These are phyloP conservation scores for Pao palembangensis DNA, from an alignment of 2,113 vertebrate species.

Conservation along the genomic window DNA sequence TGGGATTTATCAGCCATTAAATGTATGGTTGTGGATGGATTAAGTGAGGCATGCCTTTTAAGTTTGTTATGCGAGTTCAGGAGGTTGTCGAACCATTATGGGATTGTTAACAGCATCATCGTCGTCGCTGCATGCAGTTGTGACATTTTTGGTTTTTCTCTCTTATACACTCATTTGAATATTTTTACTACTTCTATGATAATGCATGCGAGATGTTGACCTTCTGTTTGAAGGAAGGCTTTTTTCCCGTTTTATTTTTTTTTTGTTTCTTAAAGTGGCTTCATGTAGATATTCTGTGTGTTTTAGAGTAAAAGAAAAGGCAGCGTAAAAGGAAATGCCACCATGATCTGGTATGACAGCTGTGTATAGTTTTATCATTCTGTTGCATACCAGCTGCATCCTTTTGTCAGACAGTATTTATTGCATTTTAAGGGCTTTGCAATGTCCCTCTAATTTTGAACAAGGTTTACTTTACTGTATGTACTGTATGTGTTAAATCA, in stretches of 20 bases:
- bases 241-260: constrained; percentile 32
- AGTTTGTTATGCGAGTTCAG: constrained; percentile 78
- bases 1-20: constrained; percentile 57
- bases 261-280: constrained; percentile 60
- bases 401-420: constrained; percentile 51
- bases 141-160: constrained; percentile 74
- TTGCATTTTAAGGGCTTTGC: constrained; percentile 77
- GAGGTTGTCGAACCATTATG: constrained; percentile 72
- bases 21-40: constrained; percentile 73
- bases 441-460: constrained; percentile 70
- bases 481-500: constrained; percentile 61
- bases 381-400: constrained; percentile 53
- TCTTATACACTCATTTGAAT: constrained; percentile 45
- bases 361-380: constrained; percentile 74
- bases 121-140: constrained; percentile 91
- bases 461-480: constrained; percentile 63
- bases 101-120: constrained; percentile 77
- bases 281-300: constrained; percentile 65
- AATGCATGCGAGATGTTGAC: constrained; percentile 76
- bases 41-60: constrained; percentile 91
- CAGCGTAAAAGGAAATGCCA: constrained; percentile 56
- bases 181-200: constrained; percentile 61
- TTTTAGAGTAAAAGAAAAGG: constrained; percentile 58
- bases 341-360: constrained; percentile 56
- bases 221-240: constrained; percentile 68